Conservation (phyloP, 2,113 vertebrate genomes). For the Hippolais icterina region DNA sequence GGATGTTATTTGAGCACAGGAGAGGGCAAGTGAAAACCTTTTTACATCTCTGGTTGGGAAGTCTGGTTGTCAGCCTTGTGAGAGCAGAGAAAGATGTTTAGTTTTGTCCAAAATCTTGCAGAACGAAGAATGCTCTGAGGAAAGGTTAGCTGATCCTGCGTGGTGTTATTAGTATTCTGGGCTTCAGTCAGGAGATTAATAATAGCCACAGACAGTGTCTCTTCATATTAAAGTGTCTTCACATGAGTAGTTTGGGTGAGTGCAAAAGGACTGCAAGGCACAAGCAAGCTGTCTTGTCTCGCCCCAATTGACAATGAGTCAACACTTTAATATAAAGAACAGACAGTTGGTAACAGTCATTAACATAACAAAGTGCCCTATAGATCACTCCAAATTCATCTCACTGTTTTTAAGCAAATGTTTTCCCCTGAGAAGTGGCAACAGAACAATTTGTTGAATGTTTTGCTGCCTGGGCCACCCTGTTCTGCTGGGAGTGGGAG, state of each 20-base stretch:
- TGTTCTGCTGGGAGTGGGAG: background rate
- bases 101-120: slow-evolving; percentile 1
- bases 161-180: slow-evolving; percentile 39
- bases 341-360: slow-evolving; percentile 57
- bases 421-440: slow-evolving; percentile 31
- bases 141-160: background rate
- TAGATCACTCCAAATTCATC: slow-evolving; percentile 42
- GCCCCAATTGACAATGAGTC: slow-evolving; percentile 37
- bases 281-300: slow-evolving; percentile 44
- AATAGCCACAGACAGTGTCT: slow-evolving; percentile 38
- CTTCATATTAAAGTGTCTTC: slow-evolving; percentile 61
- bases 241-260: slow-evolving; percentile 56
- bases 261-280: slow-evolving; percentile 50
- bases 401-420: slow-evolving; percentile 38
- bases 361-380: slow-evolving; percentile 60
- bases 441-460: background rate
- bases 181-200: slow-evolving; percentile 48
- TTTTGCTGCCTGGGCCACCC: background rate
- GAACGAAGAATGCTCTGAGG: background rate
- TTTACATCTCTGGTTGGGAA: background rate
- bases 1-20: background rate
- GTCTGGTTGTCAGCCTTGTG: background rate
- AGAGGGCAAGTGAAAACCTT: background rate
- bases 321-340: slow-evolving; percentile 50
- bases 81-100: background rate